phyloP scores from a whole-genome alignment of 1,140 invertebrate species.

The Brachionus angularis region DNA sequence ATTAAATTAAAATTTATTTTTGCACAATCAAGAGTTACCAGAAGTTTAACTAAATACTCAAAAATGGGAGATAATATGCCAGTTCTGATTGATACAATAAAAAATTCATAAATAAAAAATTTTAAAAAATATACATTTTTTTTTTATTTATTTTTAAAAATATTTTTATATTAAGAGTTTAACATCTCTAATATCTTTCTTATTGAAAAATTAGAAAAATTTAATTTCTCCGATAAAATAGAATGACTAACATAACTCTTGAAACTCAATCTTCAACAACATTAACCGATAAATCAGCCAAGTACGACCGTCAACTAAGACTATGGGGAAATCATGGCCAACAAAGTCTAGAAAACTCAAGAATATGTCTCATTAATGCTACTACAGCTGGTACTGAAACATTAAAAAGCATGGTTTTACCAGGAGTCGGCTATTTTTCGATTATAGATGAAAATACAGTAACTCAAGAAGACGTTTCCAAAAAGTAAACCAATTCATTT shows the following conservation, averaged over 20 bases:
- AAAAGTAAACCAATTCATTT: too few relatives aligned
- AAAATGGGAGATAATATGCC: slow-evolving; percentile 22
- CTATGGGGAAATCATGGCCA: slow-evolving; percentile 98
- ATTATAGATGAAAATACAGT: slow-evolving; percentile 76
- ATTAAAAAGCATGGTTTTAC: slow-evolving; percentile 84
- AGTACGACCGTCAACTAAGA: slow-evolving; percentile 81
- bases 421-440: slow-evolving; percentile 89
- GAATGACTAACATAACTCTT: neutral
- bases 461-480: slow-evolving; percentile 31
- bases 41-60: slow-evolving; percentile 34
- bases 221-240: too few relatives aligned
- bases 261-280: neutral
- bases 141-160: too few relatives aligned
- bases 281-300: slow-evolving; percentile 65
- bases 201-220: neutral
- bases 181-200: slow-evolving; percentile 8
- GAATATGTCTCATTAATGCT: slow-evolving; percentile 89
- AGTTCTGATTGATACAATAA: neutral
- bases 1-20: too few relatives aligned
- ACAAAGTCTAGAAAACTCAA: slow-evolving; percentile 73
- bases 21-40: neutral
- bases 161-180: too few relatives aligned
- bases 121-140: neutral
- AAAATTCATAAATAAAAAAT: neutral
- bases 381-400: slow-evolving; percentile 89